These are phyloP conservation scores for Rhinichthys klamathensis DNA, from an alignment of 2,113 vertebrate genomes.

Conservation along the genomic window DNA sequence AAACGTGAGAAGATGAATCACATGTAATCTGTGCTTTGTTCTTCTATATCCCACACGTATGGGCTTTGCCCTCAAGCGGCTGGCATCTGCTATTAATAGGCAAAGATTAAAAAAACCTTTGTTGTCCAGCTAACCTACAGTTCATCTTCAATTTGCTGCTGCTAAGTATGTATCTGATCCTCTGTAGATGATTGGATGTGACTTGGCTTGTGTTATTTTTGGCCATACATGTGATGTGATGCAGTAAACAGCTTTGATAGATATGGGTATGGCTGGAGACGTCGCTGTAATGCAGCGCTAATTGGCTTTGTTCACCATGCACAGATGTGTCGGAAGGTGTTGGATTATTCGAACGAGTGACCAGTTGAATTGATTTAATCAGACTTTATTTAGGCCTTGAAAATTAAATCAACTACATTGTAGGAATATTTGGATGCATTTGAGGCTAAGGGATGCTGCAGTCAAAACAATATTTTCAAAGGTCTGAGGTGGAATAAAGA, in stretches of 20 bases:
- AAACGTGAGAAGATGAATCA: constrained; percentile 41
- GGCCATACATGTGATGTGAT: constrained; percentile 26
- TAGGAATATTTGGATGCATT: not conserved
- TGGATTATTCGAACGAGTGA: not conserved
- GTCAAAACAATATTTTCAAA: not conserved
- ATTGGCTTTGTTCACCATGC: constrained; percentile 33
- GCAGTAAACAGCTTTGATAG: constrained; percentile 33
- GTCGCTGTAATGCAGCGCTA: not conserved
- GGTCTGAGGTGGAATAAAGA: constrained; percentile 5
- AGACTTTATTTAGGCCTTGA: not conserved
- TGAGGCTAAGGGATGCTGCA: not conserved
- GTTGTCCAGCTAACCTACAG: constrained; percentile 50
- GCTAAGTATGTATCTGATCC: constrained; percentile 39
- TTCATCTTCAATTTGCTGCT: constrained; percentile 47
- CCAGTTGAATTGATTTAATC: not conserved
- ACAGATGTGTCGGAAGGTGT: constrained; percentile 36
- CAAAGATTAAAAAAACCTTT: constrained; percentile 53
- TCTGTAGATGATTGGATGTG: constrained; percentile 28
- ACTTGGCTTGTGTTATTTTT: constrained; percentile 44
- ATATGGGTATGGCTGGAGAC: constrained; percentile 5
- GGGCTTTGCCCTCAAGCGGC: constrained; percentile 39
- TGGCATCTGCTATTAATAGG: constrained; percentile 56
- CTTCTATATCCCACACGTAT: constrained; percentile 4
- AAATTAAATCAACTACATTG: not conserved
- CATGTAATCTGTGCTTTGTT: constrained; percentile 39